Percentiles rank a stretch among this genome's conserved stretches.
Evolutionary conservation across 2,888 invertebrate species (phyloP).

Genomic region (Phyllotreta cruciferae): DNA sequence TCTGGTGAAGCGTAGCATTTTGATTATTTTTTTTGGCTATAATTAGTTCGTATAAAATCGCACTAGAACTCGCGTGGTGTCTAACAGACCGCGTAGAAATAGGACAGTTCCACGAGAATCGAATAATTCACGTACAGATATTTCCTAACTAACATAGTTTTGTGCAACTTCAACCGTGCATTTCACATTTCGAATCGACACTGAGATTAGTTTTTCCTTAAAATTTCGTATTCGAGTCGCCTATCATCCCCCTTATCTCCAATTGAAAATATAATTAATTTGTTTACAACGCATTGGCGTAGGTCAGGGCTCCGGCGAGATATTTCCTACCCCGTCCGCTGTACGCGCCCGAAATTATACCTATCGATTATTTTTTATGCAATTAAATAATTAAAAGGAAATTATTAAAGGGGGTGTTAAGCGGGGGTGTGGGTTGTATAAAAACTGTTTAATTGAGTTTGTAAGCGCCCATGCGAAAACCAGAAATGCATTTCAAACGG

Average conservation of each 20-base stretch:
- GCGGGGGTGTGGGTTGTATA: background rate
- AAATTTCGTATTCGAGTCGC: too few species aligned
- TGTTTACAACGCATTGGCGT: too few species aligned
- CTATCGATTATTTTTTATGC: too few species aligned
- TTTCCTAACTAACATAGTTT: constrained; percentile 54
- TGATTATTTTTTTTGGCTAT: constrained; percentile 26
- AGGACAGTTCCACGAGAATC: constrained; percentile 54
- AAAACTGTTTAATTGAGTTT: background rate
- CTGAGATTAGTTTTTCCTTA: background rate
- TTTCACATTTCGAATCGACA: background rate
- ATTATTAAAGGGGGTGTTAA: too few species aligned
- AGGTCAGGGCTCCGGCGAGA: too few species aligned
- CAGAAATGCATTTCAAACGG: constrained; percentile 28
- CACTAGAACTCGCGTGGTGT: background rate
- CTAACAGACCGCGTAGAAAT: constrained; percentile 45
- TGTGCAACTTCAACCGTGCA: background rate
- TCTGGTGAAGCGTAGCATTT: constrained; percentile 72
- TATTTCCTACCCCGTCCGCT: too few species aligned
- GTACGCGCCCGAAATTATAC: too few species aligned
- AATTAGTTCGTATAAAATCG: background rate
- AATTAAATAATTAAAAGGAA: too few species aligned
- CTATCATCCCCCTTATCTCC: too few species aligned
- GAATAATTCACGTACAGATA: constrained; percentile 56
- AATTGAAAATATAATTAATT: too few species aligned
- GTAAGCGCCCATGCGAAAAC: constrained; percentile 22